These are phyloP conservation scores for Hoplias malabaricus DNA, from an alignment of 2,113 vertebrate genomes.

Conservation along the genomic window DNA sequence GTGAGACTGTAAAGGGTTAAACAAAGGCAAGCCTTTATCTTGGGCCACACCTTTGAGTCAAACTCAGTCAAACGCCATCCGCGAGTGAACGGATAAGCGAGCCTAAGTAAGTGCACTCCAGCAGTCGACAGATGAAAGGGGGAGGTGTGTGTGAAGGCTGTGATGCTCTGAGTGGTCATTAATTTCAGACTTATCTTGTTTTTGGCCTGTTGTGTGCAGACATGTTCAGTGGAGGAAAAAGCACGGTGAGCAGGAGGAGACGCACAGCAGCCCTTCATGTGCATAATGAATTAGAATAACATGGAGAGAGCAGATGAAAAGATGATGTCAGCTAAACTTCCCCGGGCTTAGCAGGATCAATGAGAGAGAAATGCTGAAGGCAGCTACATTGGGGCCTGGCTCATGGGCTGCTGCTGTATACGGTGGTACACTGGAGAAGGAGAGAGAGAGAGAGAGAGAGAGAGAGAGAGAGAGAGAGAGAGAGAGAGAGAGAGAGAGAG, in stretches of 20 bases:
- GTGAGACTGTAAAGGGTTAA: slow-evolving; percentile 10
- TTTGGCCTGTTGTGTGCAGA: slow-evolving; percentile 45
- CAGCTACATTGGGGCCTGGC: slow-evolving; percentile 57
- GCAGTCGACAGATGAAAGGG: slow-evolving; percentile 33
- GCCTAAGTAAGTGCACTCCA: slow-evolving; percentile 31
- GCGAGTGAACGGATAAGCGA: slow-evolving; percentile 29
- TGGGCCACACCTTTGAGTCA: slow-evolving; percentile 11
- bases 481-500: background rate
- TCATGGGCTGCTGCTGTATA: slow-evolving; percentile 30
- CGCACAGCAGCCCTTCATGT: slow-evolving; percentile 53
- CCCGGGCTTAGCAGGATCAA: slow-evolving; percentile 64
- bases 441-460: slow-evolving; percentile 22
- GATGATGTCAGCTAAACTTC: slow-evolving; percentile 70
- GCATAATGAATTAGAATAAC: slow-evolving; percentile 62
- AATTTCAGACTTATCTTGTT: slow-evolving; percentile 50
- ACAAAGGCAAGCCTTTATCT: slow-evolving; percentile 24
- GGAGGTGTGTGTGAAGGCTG: slow-evolving; percentile 25
- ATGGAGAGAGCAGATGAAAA: slow-evolving; percentile 54
- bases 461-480: background rate
- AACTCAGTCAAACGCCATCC: slow-evolving; percentile 32
- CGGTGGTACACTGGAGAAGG: background rate
- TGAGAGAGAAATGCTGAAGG: slow-evolving; percentile 71
- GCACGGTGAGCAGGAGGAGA: slow-evolving; percentile 39
- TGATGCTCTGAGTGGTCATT: slow-evolving; percentile 36
- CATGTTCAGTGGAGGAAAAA: slow-evolving; percentile 48